Evolutionary conservation across 2,888 invertebrate species (phyloP).

Genomic region (Cybosia mesomella): DNA sequence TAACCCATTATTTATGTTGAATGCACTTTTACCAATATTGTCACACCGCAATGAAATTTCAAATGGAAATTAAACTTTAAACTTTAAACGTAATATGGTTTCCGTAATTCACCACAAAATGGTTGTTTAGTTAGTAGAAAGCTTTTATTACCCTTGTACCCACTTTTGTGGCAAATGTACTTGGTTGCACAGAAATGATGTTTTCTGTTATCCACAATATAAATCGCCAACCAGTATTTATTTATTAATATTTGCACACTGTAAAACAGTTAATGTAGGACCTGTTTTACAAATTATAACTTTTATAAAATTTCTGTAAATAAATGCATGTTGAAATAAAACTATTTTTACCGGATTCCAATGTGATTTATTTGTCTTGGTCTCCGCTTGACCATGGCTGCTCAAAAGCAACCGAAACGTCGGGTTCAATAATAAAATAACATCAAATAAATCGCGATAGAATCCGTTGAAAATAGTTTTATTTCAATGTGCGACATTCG

Average conservation of each 20-base stretch:
- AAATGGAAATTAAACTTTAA: conserved; percentile 11
- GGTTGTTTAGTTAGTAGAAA: conserved; percentile 48
- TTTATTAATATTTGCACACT: neutral
- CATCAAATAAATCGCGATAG: too few relatives aligned
- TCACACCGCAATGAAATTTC: conserved; percentile 17
- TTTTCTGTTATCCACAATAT: neutral
- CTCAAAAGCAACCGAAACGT: too few relatives aligned
- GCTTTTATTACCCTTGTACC: conserved; percentile 44
- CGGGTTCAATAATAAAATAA: too few relatives aligned
- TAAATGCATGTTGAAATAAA: too few relatives aligned
- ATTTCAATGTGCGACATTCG: too few relatives aligned
- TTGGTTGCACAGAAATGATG: conserved; percentile 18
- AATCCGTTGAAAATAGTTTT: too few relatives aligned
- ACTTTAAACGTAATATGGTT: conserved; percentile 22
- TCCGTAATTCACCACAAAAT: conserved; percentile 48
- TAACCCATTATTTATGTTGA: neutral
- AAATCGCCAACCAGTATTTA: neutral
- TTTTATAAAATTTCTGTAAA: too few relatives aligned
- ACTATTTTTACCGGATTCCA: too few relatives aligned
- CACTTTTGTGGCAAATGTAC: conserved; percentile 26
- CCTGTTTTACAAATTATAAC: too few relatives aligned
- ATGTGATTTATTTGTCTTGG: too few relatives aligned
- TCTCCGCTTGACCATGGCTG: too few relatives aligned
- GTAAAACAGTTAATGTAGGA: too few relatives aligned
- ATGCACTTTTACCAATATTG: neutral